Conservation (phyloP, 2,888 invertebrate genomes). For the Melipona bicolor region DNA sequence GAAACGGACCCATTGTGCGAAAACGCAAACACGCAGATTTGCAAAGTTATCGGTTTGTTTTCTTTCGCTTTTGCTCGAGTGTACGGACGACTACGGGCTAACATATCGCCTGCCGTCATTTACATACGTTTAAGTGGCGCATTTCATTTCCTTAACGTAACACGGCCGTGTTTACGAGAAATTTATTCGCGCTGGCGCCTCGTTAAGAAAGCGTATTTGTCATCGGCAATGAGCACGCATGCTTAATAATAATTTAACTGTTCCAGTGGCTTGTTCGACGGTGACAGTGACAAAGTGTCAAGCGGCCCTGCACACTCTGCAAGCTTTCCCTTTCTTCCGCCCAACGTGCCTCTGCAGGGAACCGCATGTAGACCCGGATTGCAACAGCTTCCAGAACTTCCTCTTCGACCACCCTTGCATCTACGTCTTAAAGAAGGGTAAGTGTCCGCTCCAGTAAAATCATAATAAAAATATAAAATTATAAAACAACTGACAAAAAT, state of each 20-base stretch:
- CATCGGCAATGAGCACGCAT: slow-evolving; percentile 15
- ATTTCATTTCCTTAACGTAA: background rate
- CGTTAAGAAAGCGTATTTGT: slow-evolving; percentile 45
- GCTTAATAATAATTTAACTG: slow-evolving; percentile 80
- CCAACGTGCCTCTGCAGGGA: slow-evolving; percentile 96
- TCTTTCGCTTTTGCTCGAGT: background rate
- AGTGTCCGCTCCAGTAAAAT: slow-evolving; percentile 70
- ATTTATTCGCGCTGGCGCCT: slow-evolving; percentile 37
- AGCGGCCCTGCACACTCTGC: slow-evolving; percentile 94
- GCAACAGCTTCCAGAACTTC: slow-evolving; percentile 96
- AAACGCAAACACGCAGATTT: background rate
- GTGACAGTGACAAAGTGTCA: slow-evolving; percentile 97
- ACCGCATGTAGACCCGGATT: slow-evolving; percentile 95
- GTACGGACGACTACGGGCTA: background rate
- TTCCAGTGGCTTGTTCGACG: slow-evolving; percentile 96
- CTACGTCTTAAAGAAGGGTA: slow-evolving; percentile 95
- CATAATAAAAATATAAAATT: background rate
- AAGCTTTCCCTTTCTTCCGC: slow-evolving; percentile 96
- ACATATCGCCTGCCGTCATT: background rate
- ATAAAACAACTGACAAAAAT: no score
- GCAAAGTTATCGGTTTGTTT: background rate
- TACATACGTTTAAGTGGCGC: background rate
- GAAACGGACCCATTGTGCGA: background rate
- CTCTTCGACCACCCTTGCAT: slow-evolving; percentile 97
- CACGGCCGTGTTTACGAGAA: slow-evolving; percentile 1